phyloP scores from a whole-genome alignment of 2,888 invertebrate genomes.

The Ptychoptera contaminata region DNA sequence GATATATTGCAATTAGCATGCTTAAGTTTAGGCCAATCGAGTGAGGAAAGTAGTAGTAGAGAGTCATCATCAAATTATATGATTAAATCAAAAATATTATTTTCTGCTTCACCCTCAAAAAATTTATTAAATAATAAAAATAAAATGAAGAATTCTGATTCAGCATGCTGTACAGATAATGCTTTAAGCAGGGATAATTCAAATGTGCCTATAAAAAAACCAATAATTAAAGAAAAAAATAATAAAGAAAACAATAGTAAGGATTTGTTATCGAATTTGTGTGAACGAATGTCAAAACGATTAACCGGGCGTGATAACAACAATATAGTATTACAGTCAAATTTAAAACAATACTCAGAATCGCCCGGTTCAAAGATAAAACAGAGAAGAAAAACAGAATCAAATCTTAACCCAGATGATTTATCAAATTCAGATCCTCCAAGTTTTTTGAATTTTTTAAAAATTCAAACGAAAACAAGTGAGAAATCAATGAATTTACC shows the following conservation, averaged over 20 bases:
- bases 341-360: no score
- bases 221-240: no score
- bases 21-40: conserved; percentile 40
- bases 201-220: background rate
- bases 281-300: conserved; percentile 4
- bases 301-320: conserved; percentile 10
- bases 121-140: no score
- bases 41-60: conserved; percentile 27
- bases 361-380: no score
- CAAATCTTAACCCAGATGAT: no score
- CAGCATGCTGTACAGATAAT: no score
- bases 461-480: conserved; percentile 31
- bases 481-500: conserved; percentile 20
- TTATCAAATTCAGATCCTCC: no score
- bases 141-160: no score
- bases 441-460: conserved; percentile 35
- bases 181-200: no score
- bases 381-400: no score
- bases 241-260: background rate
- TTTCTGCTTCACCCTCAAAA: no score
- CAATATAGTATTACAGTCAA: conserved; percentile 7
- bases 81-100: no score
- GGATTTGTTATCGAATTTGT: conserved; percentile 1
- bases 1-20: conserved; percentile 41
- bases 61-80: conserved; percentile 10